A percentile compares a stretch with the other conserved stretches of the same genome.
Evolutionary conservation across 2,888 invertebrate species (phyloP).

Genomic region (Sinodicranocentrus sp.): DNA sequence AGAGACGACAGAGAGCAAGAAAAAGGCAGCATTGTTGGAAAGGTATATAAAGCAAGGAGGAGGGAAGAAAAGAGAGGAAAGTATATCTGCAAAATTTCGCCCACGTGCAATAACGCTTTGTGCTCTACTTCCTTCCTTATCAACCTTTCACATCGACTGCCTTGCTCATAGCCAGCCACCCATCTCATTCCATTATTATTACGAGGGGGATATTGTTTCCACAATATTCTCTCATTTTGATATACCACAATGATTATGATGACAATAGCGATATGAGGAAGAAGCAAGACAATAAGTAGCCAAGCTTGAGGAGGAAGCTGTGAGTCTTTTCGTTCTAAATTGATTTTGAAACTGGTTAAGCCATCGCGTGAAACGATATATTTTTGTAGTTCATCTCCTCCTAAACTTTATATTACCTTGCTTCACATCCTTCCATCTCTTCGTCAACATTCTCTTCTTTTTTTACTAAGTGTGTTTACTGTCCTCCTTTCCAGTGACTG

Average conservation of each 20-base stretch:
- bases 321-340: conserved; percentile 13
- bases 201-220: conserved; percentile 17
- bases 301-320: conserved; percentile 11
- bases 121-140: conserved; percentile 41
- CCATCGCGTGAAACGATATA: no score
- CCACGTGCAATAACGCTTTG: conserved; percentile 43
- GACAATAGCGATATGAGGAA: conserved; percentile 4
- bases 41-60: not conserved
- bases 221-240: conserved; percentile 5
- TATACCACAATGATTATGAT: conserved; percentile 13
- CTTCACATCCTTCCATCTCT: not conserved
- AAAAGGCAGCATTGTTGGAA: not conserved
- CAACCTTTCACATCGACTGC: conserved; percentile 17
- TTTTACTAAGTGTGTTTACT: no score
- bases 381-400: no score
- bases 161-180: conserved; percentile 5
- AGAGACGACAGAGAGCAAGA: conserved; percentile 25
- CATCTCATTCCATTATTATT: conserved; percentile 21
- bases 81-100: conserved; percentile 15
- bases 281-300: conserved; percentile 10
- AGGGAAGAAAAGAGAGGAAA: not conserved
- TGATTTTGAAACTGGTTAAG: conserved; percentile 34
- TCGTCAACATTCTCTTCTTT: not conserved
- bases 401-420: not conserved
- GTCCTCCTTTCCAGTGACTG: not conserved